These are phyloP conservation scores for Toxotes lorentzi DNA, from an alignment of 2,797 vertebrate genomes.

Conservation along the genomic window DNA sequence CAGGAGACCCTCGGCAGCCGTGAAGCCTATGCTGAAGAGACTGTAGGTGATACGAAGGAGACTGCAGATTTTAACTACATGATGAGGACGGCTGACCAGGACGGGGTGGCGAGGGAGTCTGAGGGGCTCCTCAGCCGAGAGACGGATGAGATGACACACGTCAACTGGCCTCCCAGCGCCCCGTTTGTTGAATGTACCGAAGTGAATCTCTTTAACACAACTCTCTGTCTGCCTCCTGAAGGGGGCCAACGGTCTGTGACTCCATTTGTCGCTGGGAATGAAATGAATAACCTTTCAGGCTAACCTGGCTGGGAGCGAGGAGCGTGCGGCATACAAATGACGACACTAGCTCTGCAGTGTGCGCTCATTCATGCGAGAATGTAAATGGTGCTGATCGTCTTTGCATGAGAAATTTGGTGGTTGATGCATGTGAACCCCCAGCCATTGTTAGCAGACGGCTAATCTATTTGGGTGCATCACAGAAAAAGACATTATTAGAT, in stretches of 20 bases:
- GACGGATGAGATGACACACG: constrained; percentile 48
- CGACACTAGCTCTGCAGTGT: constrained; percentile 27
- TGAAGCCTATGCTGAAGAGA: constrained; percentile 8
- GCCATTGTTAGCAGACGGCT: constrained; percentile 51
- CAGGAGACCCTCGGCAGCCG: constrained; percentile 12
- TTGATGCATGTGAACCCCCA: constrained; percentile 26
- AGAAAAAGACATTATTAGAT: constrained; percentile 57
- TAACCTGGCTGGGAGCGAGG: constrained; percentile 58
- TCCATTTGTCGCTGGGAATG: constrained; percentile 70
- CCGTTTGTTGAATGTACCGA: constrained; percentile 38
- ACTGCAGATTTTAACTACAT: constrained; percentile 49
- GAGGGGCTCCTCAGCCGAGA: constrained; percentile 26
- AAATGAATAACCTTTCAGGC: constrained; percentile 75
- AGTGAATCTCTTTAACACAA: constrained; percentile 72
- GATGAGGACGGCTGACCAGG: constrained; percentile 24
- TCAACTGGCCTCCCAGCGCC: constrained; percentile 36
- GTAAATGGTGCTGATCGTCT: constrained; percentile 40
- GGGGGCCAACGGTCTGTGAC: constrained; percentile 65
- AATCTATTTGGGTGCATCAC: constrained; percentile 58
- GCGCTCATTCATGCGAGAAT: constrained; percentile 40
- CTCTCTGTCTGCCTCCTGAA: constrained; percentile 56
- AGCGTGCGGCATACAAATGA: constrained; percentile 62
- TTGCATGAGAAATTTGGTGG: constrained; percentile 30
- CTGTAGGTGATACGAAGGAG: constrained; percentile 55
- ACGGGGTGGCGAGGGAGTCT: constrained; percentile 35